Conservation (phyloP, 2,888 invertebrate species). For the Trachelus iudaicus region DNA sequence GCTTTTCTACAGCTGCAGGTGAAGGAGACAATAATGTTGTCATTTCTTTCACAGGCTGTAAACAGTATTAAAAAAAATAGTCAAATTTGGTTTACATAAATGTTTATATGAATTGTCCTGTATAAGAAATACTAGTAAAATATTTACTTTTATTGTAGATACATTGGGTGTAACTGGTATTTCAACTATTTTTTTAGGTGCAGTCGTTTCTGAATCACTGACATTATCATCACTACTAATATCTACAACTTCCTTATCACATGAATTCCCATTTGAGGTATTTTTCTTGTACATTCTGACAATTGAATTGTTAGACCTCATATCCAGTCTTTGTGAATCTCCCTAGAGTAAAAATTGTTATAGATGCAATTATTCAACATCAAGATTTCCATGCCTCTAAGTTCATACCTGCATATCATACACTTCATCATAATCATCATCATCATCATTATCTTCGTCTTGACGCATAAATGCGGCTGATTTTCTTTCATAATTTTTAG, state of each 20-base stretch:
- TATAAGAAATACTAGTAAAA: neutral
- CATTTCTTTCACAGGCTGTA: neutral
- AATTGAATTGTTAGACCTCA: conserved; percentile 62
- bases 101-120: neutral
- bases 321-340: conserved; percentile 46
- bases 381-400: neutral
- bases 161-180: neutral
- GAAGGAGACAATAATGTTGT: neutral
- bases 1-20: neutral
- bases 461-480: conserved; percentile 69
- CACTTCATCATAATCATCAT: conserved; percentile 60
- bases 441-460: conserved; percentile 69
- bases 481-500: conserved; percentile 52
- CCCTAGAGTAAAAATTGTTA: conserved; percentile 26
- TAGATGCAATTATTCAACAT: neutral
- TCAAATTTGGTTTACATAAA: neutral
- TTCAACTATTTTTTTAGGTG: conserved; percentile 10
- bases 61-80: neutral
- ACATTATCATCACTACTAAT: conserved; percentile 79
- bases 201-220: conserved; percentile 31
- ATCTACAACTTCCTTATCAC: conserved; percentile 80
- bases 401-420: conserved; percentile 58
- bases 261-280: conserved; percentile 61
- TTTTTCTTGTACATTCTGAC: conserved; percentile 68
- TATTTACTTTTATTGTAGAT: neutral